These are phyloP conservation scores for Vultur gryphus DNA, from an alignment of 2,797 vertebrate genomes.

Conservation along the genomic window DNA sequence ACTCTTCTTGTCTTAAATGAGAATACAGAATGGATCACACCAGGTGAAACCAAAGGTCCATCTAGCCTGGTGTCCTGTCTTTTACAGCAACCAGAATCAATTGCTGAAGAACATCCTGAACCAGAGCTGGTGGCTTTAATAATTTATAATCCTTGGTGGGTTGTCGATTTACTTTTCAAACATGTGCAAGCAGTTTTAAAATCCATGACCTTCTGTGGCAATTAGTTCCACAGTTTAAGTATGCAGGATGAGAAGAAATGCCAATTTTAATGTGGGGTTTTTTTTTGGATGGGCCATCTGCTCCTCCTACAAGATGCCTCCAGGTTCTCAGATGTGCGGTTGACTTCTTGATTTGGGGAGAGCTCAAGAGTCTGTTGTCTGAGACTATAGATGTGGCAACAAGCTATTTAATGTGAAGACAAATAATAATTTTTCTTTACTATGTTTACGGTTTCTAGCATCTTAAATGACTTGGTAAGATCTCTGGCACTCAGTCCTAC, in stretches of 20 bases:
- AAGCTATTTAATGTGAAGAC: not conserved
- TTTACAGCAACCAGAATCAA: not conserved
- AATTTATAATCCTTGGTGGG: not conserved
- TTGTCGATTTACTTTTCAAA: not conserved
- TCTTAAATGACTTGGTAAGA: not conserved
- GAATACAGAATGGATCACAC: not conserved
- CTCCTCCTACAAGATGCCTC: not conserved
- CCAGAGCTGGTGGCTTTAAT: not conserved
- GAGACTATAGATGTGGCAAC: not conserved
- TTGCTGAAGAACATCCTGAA: not conserved
- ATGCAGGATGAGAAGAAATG: not conserved
- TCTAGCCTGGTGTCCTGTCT: rapidly evolving
- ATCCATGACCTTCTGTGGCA: not conserved
- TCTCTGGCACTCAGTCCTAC: not conserved
- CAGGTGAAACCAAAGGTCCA: not conserved
- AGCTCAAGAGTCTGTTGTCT: not conserved
- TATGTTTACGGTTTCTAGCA: not conserved
- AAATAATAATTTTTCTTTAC: not conserved
- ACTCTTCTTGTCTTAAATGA: not conserved
- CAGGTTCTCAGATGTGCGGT: not conserved
- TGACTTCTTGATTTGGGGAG: not conserved
- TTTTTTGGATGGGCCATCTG: not conserved
- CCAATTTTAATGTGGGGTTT: not conserved
- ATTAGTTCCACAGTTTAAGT: not conserved
- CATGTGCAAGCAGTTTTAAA: not conserved